phyloP scores from a whole-genome alignment of 2,888 invertebrate species.

The Eulithis prunata region DNA sequence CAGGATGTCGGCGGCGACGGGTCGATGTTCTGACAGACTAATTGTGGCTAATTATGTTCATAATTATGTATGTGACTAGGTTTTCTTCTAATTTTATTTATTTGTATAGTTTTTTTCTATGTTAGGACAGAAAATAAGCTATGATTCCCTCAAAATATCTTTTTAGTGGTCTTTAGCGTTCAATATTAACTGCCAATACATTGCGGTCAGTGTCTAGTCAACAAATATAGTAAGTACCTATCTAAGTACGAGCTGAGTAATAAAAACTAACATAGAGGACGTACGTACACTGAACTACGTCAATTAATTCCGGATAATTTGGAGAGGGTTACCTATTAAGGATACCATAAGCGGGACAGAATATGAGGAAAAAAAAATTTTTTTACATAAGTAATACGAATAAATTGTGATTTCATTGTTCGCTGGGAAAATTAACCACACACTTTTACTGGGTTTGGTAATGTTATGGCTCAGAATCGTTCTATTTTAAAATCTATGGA shows the following conservation, averaged over 20 bases:
- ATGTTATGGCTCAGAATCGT: too few species aligned
- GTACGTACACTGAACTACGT: constrained; percentile 37
- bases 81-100: background rate
- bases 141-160: too few species aligned
- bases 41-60: constrained; percentile 56
- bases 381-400: background rate
- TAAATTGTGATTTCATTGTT: background rate
- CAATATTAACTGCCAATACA: too few species aligned
- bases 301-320: constrained; percentile 39
- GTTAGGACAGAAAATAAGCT: background rate
- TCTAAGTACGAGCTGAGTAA: background rate
- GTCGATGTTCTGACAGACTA: constrained; percentile 70
- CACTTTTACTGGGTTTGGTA: too few species aligned
- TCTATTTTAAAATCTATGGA: too few species aligned
- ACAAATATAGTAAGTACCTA: background rate
- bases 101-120: background rate
- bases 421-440: too few species aligned
- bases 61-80: too few species aligned
- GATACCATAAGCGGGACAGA: constrained; percentile 1
- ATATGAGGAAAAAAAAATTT: constrained; percentile 13
- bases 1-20: constrained; percentile 71
- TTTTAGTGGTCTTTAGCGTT: too few species aligned
- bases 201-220: constrained; percentile 27
- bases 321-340: constrained; percentile 4
- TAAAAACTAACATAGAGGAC: constrained; percentile 34